These are phyloP conservation scores for Rhinoderma darwinii DNA, from an alignment of 2,113 vertebrate species.

Conservation along the genomic window DNA sequence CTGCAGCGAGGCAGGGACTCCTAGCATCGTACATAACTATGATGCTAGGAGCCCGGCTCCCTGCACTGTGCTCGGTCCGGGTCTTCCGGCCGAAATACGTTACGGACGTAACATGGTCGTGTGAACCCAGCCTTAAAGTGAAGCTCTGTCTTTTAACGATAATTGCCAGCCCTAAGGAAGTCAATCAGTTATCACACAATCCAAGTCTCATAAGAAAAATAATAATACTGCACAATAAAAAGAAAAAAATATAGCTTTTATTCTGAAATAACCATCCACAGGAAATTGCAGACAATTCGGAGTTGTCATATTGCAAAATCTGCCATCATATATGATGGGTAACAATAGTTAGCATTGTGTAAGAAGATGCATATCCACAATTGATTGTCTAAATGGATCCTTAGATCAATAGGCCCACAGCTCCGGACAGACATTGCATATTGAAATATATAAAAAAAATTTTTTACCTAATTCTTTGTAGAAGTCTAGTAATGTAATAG, in stretches of 20 bases:
- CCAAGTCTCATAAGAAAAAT: neutral
- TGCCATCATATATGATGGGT: too few relatives aligned
- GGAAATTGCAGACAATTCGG: neutral
- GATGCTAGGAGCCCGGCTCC: too few relatives aligned
- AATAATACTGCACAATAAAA: neutral
- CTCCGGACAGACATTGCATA: neutral
- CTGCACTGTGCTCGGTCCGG: too few relatives aligned
- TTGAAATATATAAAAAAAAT: too few relatives aligned
- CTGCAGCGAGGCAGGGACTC: too few relatives aligned
- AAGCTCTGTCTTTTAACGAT: too few relatives aligned
- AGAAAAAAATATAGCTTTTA: slow-evolving; percentile 38
- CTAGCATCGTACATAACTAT: too few relatives aligned
- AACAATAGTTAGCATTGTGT: neutral
- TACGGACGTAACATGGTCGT: too few relatives aligned
- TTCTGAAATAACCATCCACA: slow-evolving; percentile 4
- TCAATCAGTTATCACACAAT: neutral
- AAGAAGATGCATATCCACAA: neutral
- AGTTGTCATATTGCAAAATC: neutral
- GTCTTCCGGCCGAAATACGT: too few relatives aligned
- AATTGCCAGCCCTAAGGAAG: too few relatives aligned
- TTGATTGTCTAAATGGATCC: slow-evolving; percentile 3
- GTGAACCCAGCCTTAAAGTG: too few relatives aligned
- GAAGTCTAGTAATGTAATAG: neutral
- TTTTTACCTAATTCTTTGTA: neutral
- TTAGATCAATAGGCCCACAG: neutral